Evolutionary conservation across 2,797 vertebrate genomes (phyloP).

Genomic region (Nyctibius grandis): DNA sequence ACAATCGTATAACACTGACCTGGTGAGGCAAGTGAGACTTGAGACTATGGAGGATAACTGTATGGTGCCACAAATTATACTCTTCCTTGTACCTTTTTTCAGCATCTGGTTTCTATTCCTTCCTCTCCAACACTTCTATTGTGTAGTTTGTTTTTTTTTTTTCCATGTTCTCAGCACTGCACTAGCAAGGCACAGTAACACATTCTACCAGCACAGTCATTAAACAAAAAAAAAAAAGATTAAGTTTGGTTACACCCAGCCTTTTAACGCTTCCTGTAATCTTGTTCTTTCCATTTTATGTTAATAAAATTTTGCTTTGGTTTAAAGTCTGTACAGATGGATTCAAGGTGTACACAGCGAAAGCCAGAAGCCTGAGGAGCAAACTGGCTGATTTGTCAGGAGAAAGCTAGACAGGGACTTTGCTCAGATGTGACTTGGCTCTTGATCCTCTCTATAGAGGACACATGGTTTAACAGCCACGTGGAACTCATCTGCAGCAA

Average conservation of each 20-base stretch:
- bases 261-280: not conserved
- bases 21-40: not conserved
- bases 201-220: not conserved
- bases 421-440: not conserved
- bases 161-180: not conserved
- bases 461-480: accelerated
- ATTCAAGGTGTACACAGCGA: not conserved
- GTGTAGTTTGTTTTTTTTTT: not conserved
- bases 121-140: not conserved
- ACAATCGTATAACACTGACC: not conserved
- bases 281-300: not conserved
- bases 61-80: not conserved
- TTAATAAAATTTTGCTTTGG: not conserved
- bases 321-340: not conserved
- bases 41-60: not conserved
- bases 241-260: not conserved
- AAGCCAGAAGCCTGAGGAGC: not conserved
- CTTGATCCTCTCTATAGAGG: accelerated
- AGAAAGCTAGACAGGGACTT: not conserved
- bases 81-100: not conserved
- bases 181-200: not conserved
- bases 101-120: not conserved
- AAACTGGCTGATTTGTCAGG: not conserved
- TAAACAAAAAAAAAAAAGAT: not conserved
- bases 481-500: not conserved